A percentile compares a stretch with the other conserved stretches of the same genome.
These are phyloP conservation scores for Ichneumon xanthorius DNA, from an alignment of 2,888 invertebrate species.

Conservation along the genomic window DNA sequence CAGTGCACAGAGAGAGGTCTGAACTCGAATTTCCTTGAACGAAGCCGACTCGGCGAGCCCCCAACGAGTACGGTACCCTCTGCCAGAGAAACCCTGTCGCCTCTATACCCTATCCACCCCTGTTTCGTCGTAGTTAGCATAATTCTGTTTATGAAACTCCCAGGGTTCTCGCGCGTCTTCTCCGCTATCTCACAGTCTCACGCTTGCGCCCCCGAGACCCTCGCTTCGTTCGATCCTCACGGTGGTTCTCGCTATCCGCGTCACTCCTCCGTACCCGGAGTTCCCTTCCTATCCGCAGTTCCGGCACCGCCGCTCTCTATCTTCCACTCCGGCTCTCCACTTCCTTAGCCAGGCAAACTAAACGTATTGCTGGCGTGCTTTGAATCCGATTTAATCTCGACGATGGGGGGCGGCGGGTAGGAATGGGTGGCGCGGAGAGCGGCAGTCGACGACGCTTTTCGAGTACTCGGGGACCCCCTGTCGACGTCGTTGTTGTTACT, in stretches of 20 bases:
- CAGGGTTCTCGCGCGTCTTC: constrained; percentile 65
- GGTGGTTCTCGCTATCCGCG: constrained; percentile 66
- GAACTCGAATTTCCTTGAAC: constrained; percentile 73
- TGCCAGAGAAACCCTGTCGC: constrained; percentile 32
- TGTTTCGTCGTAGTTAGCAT: constrained; percentile 84
- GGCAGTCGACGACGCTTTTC: constrained; percentile 34
- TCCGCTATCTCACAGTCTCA: constrained; percentile 56
- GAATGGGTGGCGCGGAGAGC: neutral
- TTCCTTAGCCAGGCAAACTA: constrained; percentile 64
- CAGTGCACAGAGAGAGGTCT: constrained; percentile 57
- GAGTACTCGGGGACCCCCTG: constrained; percentile 24
- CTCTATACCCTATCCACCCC: constrained; percentile 68
- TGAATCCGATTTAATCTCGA: constrained; percentile 77
- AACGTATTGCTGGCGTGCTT: constrained; percentile 73
- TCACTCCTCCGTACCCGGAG: constrained; percentile 61
- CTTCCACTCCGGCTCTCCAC: constrained; percentile 44
- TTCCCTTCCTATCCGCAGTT: constrained; percentile 53
- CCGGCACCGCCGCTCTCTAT: constrained; percentile 31
- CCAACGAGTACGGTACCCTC: constrained; percentile 59
- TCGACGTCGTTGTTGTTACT: constrained; percentile 25
- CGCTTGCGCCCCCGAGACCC: constrained; percentile 22
- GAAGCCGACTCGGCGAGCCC: constrained; percentile 40
- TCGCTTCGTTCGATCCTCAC: constrained; percentile 54
- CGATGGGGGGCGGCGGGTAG: constrained; percentile 52
- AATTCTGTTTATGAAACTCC: constrained; percentile 85